phyloP scores from a whole-genome alignment of 1,140 invertebrate species.

The Saxidomus purpurata region DNA sequence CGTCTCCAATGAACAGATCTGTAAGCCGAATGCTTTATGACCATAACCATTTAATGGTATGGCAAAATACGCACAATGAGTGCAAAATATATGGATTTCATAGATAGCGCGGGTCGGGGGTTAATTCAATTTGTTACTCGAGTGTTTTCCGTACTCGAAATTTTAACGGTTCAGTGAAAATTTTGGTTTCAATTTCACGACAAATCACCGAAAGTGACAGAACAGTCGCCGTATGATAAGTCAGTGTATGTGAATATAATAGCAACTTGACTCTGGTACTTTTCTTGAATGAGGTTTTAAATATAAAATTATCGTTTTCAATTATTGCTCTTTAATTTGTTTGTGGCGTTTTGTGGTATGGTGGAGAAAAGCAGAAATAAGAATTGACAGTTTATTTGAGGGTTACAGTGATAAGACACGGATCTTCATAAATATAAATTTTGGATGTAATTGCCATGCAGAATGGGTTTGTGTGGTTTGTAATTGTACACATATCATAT shows the following conservation, averaged over 20 bases:
- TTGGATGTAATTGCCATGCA: constrained; percentile 25
- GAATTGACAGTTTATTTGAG: constrained; percentile 4
- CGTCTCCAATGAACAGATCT: constrained; percentile 25
- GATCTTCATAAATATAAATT: constrained; percentile 40
- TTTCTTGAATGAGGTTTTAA: constrained; percentile 46
- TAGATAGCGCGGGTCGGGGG: constrained; percentile 50
- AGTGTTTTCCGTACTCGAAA: constrained; percentile 48
- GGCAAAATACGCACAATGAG: constrained; percentile 44
- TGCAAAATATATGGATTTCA: constrained; percentile 61
- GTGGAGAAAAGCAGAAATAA: constrained; percentile 29
- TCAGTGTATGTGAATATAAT: constrained; percentile 21
- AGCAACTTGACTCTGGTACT: constrained; percentile 30
- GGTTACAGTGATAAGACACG: constrained; percentile 16
- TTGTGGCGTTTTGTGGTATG: constrained; percentile 39
- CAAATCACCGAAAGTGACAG: constrained; percentile 62
- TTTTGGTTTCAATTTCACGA: constrained; percentile 63
- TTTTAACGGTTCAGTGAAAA: constrained; percentile 55
- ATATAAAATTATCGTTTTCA: constrained; percentile 65
- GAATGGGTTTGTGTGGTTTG: background rate
- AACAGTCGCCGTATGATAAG: background rate
- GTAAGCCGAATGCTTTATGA: constrained; percentile 18
- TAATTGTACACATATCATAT: background rate
- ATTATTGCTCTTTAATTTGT: constrained; percentile 60
- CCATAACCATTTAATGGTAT: constrained; percentile 40
- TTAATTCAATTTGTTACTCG: constrained; percentile 65